Percentiles rank a stretch among this genome's conserved stretches.
Evolutionary conservation across 2,797 vertebrate genomes (phyloP).

Genomic region (Bufotes viridis): DNA sequence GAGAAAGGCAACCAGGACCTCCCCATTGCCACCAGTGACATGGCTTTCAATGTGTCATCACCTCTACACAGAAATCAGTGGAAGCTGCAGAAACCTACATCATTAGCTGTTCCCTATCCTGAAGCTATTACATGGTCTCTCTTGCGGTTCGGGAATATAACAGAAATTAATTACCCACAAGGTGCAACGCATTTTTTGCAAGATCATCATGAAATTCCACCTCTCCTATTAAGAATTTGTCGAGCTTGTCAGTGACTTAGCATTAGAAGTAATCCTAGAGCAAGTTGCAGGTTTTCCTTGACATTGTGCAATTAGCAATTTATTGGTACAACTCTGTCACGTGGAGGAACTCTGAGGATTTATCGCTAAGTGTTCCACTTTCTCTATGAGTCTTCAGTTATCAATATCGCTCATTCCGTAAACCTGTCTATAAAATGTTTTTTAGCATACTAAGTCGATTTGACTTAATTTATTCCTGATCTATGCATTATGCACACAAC

Average conservation of each 20-base stretch:
- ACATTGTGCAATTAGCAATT: constrained; percentile 8
- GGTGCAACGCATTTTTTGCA: constrained; percentile 13
- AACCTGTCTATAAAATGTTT: constrained; percentile 16
- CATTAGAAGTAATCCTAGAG: not conserved
- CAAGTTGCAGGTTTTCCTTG: not conserved
- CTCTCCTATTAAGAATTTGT: not conserved
- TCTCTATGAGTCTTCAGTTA: not conserved
- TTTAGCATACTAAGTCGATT: constrained; percentile 15
- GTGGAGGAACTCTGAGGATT: constrained; percentile 5
- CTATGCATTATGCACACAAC: constrained; percentile 58
- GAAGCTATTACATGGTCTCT: not conserved
- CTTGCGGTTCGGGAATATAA: not conserved
- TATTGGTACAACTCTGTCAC: constrained; percentile 4
- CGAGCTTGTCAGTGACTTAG: not conserved
- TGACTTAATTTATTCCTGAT: constrained; percentile 63
- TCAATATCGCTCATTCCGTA: not conserved
- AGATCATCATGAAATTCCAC: constrained; percentile 2
- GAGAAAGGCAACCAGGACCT: not conserved
- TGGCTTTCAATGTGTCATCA: not conserved
- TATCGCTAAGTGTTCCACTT: constrained; percentile 4
- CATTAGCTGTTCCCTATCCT: not conserved
- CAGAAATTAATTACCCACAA: not conserved
- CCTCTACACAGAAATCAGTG: not conserved
- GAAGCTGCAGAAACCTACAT: not conserved
- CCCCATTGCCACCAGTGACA: not conserved